Conservation (phyloP, 2,113 vertebrate species). For the Larimichthys polyactis region DNA sequence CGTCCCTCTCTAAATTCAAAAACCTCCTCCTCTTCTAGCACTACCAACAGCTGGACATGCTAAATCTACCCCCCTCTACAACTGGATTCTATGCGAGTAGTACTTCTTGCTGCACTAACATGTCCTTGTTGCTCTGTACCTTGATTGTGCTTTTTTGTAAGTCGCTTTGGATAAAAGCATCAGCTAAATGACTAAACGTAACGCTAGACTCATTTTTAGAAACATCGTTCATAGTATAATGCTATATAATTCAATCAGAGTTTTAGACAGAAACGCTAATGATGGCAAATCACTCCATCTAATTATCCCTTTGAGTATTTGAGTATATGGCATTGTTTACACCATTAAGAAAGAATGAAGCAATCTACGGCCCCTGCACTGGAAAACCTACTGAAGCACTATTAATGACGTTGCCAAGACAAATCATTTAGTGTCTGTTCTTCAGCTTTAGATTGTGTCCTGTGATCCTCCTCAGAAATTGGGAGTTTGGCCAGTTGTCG, state of each 20-base stretch:
- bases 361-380: neutral
- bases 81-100: too few relatives aligned
- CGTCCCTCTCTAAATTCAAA: too few relatives aligned
- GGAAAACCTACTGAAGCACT: neutral
- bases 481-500: too few relatives aligned
- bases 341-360: neutral
- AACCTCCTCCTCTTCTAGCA: too few relatives aligned
- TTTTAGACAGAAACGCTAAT: neutral
- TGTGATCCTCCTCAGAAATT: too few relatives aligned
- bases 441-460: neutral
- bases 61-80: too few relatives aligned
- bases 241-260: neutral
- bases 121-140: too few relatives aligned
- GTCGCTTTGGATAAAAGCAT: too few relatives aligned
- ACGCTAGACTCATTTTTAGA: neutral
- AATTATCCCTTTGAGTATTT: neutral
- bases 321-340: neutral
- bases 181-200: too few relatives aligned
- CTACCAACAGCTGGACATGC: too few relatives aligned
- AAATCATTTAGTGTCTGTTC: neutral
- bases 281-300: neutral
- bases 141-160: too few relatives aligned
- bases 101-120: too few relatives aligned
- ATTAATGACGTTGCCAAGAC: neutral
- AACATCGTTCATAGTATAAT: neutral